phyloP scores from a whole-genome alignment of 2,113 vertebrate genomes.

The Eclectus roratus region DNA sequence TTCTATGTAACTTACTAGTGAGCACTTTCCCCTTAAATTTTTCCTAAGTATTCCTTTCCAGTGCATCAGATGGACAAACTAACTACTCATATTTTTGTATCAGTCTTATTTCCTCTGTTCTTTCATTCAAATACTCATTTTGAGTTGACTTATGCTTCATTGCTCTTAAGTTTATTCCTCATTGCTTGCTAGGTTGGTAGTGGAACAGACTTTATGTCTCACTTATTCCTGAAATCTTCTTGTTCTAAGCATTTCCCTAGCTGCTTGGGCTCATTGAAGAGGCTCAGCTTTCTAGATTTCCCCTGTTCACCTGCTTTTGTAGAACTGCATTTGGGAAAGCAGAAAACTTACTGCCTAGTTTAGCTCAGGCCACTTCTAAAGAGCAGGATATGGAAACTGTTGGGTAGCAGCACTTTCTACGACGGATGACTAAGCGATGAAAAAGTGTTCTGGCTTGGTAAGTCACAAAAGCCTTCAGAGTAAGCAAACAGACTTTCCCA shows the following conservation, averaged over 20 bases:
- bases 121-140: not conserved
- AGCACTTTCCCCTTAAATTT: not conserved
- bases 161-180: not conserved
- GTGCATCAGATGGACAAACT: not conserved
- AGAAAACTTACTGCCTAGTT: not conserved
- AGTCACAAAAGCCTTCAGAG: not conserved
- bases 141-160: not conserved
- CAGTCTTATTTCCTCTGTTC: not conserved
- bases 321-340: not conserved
- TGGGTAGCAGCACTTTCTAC: not conserved
- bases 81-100: not conserved
- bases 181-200: not conserved
- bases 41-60: not conserved
- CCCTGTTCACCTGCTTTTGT: not conserved
- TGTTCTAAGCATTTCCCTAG: not conserved
- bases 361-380: not conserved
- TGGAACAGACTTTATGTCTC: not conserved
- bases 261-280: not conserved
- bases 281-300: not conserved
- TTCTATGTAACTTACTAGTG: not conserved
- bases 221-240: not conserved
- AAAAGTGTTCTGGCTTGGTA: not conserved
- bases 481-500: not conserved
- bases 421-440: not conserved
- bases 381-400: not conserved